Evolutionary conservation across 64 coral and sea anemone species (phyloP).

Genomic region (Hydrozoanthus tunicans): DNA sequence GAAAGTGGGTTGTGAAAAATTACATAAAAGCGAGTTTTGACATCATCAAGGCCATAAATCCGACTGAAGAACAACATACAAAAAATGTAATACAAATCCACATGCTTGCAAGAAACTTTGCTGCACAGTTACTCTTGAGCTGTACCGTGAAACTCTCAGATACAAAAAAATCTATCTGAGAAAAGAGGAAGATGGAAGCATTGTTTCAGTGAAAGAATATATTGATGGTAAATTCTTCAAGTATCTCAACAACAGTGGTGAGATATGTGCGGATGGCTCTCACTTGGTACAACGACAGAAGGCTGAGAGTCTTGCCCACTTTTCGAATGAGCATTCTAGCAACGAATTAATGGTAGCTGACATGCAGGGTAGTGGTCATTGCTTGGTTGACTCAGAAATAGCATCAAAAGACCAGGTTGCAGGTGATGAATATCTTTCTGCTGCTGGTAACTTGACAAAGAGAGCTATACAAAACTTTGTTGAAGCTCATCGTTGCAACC

Average conservation of each 20-base stretch:
- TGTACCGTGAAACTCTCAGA: constrained; percentile 43
- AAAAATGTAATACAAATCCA: constrained; percentile 60
- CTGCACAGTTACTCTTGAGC: constrained; percentile 27
- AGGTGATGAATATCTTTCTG: background rate
- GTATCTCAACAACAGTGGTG: constrained; percentile 66
- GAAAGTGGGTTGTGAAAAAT: constrained; percentile 65
- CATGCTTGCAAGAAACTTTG: constrained; percentile 58
- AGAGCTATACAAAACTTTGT: constrained; percentile 23
- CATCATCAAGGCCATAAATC: constrained; percentile 27
- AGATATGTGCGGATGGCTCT: background rate
- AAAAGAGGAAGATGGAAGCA: constrained; percentile 26
- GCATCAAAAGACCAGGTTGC: background rate
- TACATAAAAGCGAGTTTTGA: constrained; percentile 12
- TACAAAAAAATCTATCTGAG: constrained; percentile 59
- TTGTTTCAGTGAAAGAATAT: constrained; percentile 61
- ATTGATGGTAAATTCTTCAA: constrained; percentile 62
- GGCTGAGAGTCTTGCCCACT: constrained; percentile 4
- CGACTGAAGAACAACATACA: constrained; percentile 67
- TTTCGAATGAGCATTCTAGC: background rate
- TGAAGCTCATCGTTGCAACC: constrained; percentile 10
- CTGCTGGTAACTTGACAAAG: constrained; percentile 20
- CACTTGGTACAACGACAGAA: constrained; percentile 8
- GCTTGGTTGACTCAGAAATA: constrained; percentile 29
- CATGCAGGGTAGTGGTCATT: background rate
- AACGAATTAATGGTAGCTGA: constrained; percentile 9